Evolutionary conservation across 92 coral and sea anemone genomes (phyloP).

Genomic region (Porites cylindrica): DNA sequence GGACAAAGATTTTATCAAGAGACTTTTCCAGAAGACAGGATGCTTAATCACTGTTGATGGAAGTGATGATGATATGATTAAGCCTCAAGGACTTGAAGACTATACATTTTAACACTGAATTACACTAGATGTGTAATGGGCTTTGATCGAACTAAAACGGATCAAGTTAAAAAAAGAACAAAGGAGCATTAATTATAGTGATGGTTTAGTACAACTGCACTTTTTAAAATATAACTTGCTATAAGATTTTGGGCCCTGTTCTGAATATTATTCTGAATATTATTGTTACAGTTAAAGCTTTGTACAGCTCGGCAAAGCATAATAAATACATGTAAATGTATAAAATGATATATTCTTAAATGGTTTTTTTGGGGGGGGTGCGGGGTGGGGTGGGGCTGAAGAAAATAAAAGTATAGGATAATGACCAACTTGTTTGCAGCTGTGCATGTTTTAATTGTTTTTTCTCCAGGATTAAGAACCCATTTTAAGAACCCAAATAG

Average conservation of each 20-base stretch:
- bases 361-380: too few relatives aligned
- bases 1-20: constrained; percentile 39
- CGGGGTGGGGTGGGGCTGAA: too few relatives aligned
- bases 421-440: too few relatives aligned
- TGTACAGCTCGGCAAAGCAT: not conserved
- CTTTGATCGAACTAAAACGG: not conserved
- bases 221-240: not conserved
- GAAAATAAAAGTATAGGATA: too few relatives aligned
- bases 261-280: not conserved
- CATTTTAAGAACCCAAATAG: too few relatives aligned
- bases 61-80: constrained; percentile 37
- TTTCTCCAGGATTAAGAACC: too few relatives aligned
- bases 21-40: constrained; percentile 41
- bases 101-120: constrained; percentile 4
- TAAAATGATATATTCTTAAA: too few relatives aligned
- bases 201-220: not conserved
- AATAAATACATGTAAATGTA: too few relatives aligned
- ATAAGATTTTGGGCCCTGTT: not conserved
- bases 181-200: not conserved
- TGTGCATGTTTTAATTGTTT: too few relatives aligned
- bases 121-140: not conserved
- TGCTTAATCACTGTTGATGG: constrained; percentile 42
- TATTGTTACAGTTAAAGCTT: not conserved
- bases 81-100: constrained; percentile 43
- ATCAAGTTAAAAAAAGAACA: not conserved